phyloP scores from a whole-genome alignment of 2,888 invertebrate genomes.

The Polietes domitor region DNA sequence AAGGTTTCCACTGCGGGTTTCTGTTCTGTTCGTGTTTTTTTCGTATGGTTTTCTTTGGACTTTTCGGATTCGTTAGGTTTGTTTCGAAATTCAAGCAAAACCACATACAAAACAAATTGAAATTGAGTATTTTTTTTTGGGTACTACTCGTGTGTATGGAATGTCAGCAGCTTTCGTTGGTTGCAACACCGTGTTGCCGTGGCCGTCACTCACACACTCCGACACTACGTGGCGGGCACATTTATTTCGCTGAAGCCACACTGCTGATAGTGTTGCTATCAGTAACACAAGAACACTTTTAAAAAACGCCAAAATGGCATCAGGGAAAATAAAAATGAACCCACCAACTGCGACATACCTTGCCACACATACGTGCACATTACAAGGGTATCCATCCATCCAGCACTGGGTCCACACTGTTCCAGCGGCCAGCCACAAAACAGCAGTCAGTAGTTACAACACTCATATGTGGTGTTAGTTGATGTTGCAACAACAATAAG shows the following conservation, averaged over 20 bases:
- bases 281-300: conserved; percentile 67
- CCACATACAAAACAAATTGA: conserved; percentile 59
- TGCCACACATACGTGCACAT: conserved; percentile 56
- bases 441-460: conserved; percentile 13
- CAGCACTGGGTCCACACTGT: background rate
- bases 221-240: conserved; percentile 43
- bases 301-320: conserved; percentile 67
- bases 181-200: background rate
- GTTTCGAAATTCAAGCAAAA: conserved; percentile 12
- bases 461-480: conserved; percentile 26
- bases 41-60: too few species aligned
- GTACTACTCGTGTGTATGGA: background rate
- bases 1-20: conserved; percentile 49
- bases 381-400: conserved; percentile 4
- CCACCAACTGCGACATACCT: conserved; percentile 45
- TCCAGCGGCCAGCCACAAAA: background rate
- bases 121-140: conserved; percentile 46
- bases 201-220: background rate
- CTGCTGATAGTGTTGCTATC: conserved; percentile 67
- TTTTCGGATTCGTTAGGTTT: conserved; percentile 29
- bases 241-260: conserved; percentile 66
- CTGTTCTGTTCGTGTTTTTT: background rate
- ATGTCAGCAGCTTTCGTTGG: conserved; percentile 6
- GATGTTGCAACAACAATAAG: conserved; percentile 20
- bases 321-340: conserved; percentile 46